Percentiles rank a stretch among this genome's conserved stretches.
These are phyloP conservation scores for Ornithoptera priamus DNA, from an alignment of 2,888 invertebrate species.

Conservation along the genomic window DNA sequence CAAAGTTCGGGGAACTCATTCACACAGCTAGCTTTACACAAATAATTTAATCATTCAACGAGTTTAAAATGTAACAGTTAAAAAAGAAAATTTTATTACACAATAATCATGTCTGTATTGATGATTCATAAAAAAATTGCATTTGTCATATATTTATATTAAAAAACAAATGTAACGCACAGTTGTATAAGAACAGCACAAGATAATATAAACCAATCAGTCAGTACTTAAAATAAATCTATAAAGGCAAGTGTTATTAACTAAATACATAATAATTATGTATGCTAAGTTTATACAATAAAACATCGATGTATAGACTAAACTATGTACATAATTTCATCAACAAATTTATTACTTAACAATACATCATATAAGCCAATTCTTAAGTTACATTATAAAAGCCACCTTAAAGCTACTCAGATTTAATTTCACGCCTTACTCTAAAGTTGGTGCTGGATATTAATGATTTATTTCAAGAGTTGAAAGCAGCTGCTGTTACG, in stretches of 20 bases:
- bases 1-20: background rate
- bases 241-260: conserved; percentile 68
- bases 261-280: conserved; percentile 49
- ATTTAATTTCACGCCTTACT: conserved; percentile 39
- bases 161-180: conserved; percentile 53
- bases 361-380: conserved; percentile 34
- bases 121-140: conserved; percentile 46
- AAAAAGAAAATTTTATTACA: conserved; percentile 41
- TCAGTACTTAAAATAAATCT: conserved; percentile 64
- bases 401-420: conserved; percentile 50
- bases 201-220: conserved; percentile 70
- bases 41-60: background rate
- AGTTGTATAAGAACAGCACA: conserved; percentile 54
- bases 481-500: conserved; percentile 36
- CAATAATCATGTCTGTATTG: conserved; percentile 57
- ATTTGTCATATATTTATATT: conserved; percentile 42
- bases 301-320: conserved; percentile 39
- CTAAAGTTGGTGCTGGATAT: conserved; percentile 29
- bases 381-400: conserved; percentile 31
- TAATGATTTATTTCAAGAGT: conserved; percentile 31
- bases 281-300: conserved; percentile 43
- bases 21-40: conserved; percentile 8
- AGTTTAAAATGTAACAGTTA: conserved; percentile 2
- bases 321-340: conserved; percentile 62
- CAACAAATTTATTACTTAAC: conserved; percentile 55